Base-by-base conservation (phyloP, 1,140 invertebrate species). In the Acarapis woodi region DNA sequence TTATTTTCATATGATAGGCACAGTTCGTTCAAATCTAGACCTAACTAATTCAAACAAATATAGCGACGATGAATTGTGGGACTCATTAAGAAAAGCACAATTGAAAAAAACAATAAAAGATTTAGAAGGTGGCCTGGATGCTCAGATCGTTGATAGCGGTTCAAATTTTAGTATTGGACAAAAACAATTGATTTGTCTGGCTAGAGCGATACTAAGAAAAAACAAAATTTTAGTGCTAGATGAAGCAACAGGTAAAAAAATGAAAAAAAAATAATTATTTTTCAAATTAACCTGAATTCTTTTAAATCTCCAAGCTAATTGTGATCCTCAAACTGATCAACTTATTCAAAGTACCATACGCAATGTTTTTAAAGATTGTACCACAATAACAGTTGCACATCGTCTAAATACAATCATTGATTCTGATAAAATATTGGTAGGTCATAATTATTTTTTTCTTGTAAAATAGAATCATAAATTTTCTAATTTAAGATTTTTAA, bases 331-430 rank as follows among this genome's bases (percentile, higher is more conserved):
- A 32, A 54, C 52, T 9, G 53, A 54, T 42, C 42, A 35, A 32
- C 37, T 54, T 10, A 54, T 54, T 39, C 53, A 54, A 32, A 18
- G 48, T 19, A 51, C 50, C 3, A 51, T 54, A n/a, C 28, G 50
- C 23, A 39, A 47, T 19, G 43, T 46, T 43, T 78, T 78, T 46
- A 35, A 2, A 33, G 52, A 65, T 3, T 78, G 73, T 47, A 80
- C 76, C 0, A 71, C 79, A 2, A 49, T 80, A 9, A 82, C 76
- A 1, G 76, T 82, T 24, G 76, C 76, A 4, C 77, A 80, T 58
- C 20, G 41, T 3, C 39, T 50, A 16, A 37, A 50, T 16, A 50
- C 49, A 4, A 46, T 50, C 10, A 50, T 50, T 41, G 49, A 50
- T 39, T 48, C 44, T 3, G 48, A 49, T 37, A 39, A 42, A 36